Percentiles rank a stretch among this genome's conserved stretches.
Conservation (phyloP, 2,113 vertebrate genomes). For the Rhinopomastus cyanomelas region DNA sequence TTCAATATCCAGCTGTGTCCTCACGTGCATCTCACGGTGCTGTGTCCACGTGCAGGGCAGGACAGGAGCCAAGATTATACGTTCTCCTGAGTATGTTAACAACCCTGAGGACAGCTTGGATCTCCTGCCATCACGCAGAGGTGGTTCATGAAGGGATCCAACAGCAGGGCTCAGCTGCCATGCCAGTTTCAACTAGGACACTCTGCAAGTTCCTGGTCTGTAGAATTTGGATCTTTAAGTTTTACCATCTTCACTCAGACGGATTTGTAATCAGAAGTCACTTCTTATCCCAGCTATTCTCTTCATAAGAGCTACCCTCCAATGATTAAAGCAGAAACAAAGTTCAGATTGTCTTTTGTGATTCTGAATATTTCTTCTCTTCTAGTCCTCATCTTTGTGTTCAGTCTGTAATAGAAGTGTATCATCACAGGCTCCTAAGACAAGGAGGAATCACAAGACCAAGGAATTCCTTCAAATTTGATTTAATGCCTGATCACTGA, state of each 20-base stretch:
- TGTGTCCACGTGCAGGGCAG: fast-evolving
- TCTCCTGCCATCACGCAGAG: neutral
- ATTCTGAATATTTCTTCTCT: neutral
- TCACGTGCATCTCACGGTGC: neutral
- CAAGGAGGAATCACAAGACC: neutral
- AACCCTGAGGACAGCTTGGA: neutral
- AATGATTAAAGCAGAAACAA: neutral
- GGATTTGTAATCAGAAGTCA: neutral
- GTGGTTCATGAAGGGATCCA: neutral
- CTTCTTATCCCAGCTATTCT: neutral
- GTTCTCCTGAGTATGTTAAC: neutral
- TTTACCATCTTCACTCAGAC: neutral
- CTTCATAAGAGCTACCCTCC: neutral
- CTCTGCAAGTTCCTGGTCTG: neutral
- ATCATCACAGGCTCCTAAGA: neutral
- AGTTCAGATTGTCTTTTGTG: neutral
- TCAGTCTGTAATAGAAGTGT: neutral
- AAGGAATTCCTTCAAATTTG: neutral
- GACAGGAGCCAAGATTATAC: neutral
- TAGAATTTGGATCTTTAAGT: neutral
- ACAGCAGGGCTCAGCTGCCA: neutral
- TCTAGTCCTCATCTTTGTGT: neutral
- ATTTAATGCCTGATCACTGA: neutral
- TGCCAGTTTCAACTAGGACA: neutral
- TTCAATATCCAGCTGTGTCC: neutral